Evolutionary conservation across 2,113 vertebrate genomes (phyloP), one percentile per base, ranked within the genome.

Genomic region (Panthera uncia): DNA sequence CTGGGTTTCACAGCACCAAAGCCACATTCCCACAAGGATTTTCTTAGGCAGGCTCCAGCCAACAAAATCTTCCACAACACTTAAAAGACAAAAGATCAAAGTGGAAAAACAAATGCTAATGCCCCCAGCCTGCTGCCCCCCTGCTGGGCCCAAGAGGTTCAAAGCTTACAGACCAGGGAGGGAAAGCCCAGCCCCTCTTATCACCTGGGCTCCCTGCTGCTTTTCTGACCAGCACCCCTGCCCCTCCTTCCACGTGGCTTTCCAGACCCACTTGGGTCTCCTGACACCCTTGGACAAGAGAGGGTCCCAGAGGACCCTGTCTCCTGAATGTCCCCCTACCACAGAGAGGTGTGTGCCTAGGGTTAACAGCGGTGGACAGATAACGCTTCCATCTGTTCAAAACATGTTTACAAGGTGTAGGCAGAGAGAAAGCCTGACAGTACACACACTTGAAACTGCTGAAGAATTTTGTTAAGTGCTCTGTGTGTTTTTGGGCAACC

Each of bases 11-110:
- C 61, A 45, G 55, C n/a, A 78, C 7, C 31, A 71, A 91, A 95
- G 45, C 78, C 63, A 69, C 3, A 1, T 48, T 79, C 36, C 93
- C 18, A 12, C 0, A 50, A 29, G 88, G 76, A 79, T 78, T 93
- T 86, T 94, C 80, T 96, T 89, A 91, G 45, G 19, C 41, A 57
- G 65, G 21, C 36, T 93, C 31, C 52, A 69, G 86, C 50, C 85
- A 73, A 91, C 38, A 94, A 96, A 68, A 33, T 80, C 57, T 74
- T 88, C 93, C 71, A 95, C 48, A 91, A 83, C 78, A 89, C 90
- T 95, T 96, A 81, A 98, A 97, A 97, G 91, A 97, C 93, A 97
- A 97, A 97, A 89, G 78, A 97, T 97, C 97, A 98, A 97, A 97
- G 96, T 71, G 15, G 52, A 96, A 96, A 97, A 96, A 89, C 82